Conservation (phyloP, 2,888 invertebrate species). For the Plutella xylostella region DNA sequence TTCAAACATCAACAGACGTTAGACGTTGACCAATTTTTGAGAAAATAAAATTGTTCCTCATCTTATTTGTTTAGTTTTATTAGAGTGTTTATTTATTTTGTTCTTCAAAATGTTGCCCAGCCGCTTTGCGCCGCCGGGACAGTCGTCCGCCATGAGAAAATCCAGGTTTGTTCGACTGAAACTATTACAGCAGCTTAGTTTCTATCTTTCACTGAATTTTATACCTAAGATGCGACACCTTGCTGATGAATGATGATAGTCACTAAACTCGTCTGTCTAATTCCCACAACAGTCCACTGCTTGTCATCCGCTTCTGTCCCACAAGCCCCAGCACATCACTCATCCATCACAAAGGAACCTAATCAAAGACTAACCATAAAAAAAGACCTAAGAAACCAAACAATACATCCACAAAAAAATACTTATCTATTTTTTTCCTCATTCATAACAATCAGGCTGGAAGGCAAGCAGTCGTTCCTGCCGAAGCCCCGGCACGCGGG, state of each 20-base stretch:
- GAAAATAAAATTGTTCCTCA: constrained; percentile 2
- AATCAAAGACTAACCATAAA: background rate
- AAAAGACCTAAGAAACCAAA: background rate
- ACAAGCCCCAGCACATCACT: no score
- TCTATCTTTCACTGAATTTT: background rate
- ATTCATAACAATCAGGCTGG: constrained; percentile 26
- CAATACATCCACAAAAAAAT: no score
- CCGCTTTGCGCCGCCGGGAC: constrained; percentile 30
- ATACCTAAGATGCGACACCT: background rate
- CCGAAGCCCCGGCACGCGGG: constrained; percentile 46
- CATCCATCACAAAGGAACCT: no score
- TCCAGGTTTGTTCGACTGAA: constrained; percentile 32
- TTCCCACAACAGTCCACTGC: no score
- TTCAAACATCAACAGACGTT: background rate
- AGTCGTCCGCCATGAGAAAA: constrained; percentile 37
- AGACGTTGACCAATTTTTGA: background rate
- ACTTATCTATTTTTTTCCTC: background rate
- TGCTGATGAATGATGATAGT: background rate
- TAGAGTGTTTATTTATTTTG: constrained; percentile 1
- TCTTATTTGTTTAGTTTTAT: background rate
- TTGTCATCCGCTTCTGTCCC: no score
- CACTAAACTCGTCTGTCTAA: background rate
- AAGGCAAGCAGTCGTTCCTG: constrained; percentile 46
- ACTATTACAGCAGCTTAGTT: background rate
- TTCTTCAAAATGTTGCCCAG: constrained; percentile 31